Base-by-base conservation (phyloP, 2,113 vertebrate species). In the Salvelinus alpinus region DNA sequence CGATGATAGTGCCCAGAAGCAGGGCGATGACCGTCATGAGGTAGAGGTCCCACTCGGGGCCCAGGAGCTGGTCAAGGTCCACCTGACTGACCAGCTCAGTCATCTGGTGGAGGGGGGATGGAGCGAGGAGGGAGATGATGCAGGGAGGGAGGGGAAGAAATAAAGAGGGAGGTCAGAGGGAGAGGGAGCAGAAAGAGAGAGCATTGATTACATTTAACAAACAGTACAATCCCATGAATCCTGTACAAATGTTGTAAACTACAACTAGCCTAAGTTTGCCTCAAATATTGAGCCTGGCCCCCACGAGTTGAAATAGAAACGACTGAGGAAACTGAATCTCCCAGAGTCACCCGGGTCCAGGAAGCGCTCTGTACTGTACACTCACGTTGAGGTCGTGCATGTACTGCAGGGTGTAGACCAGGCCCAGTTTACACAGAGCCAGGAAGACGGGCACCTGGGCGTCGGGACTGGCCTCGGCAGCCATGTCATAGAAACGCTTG, bases 401-500 rank as follows among this genome's bases (percentile, higher is more conserved):
- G 77, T 96, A 97, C 88, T 99, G 95, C 71, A 96, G 85, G 59
- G 95, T 94, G 87, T 98, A 98, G 78, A 98, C 78, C 54, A 99
- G 86, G 2, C 96, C 95, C 76, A 99, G 87, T 82, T 99, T 99
- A 88, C 96, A 98, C 75, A 99, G 93, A 0, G 98, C 98, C 59
- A 99, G 90, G 88, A 99, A 99, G 68, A 99, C 98, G 0, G 98
- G 98, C 64, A 99, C 97, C 87, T 99, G 98, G 57, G 97, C 98
- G 18, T 99, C 98, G 8, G 96, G 96, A 83, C 97, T 99, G 79
- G 97, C 96, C 90, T 99, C 98, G 0, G 97, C 97, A 0, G 98
- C 98, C 98, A 99, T 99, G 87, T 99, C 98, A 74, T 99, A 99
- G 82, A 99, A 99, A 31, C 98, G 95, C 81, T 99, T 99, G 67